Evolutionary conservation across 2,888 invertebrate species (phyloP).

Genomic region (Crematogaster levior): DNA sequence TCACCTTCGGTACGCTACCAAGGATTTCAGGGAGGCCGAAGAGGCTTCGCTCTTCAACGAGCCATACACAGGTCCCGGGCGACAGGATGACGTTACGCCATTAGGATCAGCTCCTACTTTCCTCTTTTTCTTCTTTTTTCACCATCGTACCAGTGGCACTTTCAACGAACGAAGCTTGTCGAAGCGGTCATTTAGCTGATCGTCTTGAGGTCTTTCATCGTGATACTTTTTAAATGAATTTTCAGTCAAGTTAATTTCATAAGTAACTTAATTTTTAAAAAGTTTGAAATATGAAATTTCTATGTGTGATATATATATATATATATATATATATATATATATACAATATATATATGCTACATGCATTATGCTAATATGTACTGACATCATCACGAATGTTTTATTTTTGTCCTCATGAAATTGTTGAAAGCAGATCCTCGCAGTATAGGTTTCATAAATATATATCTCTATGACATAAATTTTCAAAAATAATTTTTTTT

Average conservation of each 20-base stretch:
- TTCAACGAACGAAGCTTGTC: slow-evolving; percentile 34
- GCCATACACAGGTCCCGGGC: slow-evolving; percentile 73
- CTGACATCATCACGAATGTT: slow-evolving; percentile 30
- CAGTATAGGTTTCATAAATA: neutral
- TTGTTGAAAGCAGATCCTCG: neutral
- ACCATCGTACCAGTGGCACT: slow-evolving; percentile 25
- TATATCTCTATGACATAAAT: neutral
- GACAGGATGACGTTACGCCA: slow-evolving; percentile 79
- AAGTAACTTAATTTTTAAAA: neutral
- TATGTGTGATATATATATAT: neutral
- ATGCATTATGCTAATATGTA: neutral
- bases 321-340: no score
- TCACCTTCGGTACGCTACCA: slow-evolving; percentile 80
- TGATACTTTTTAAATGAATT: slow-evolving; percentile 29
- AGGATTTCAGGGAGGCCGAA: slow-evolving; percentile 79
- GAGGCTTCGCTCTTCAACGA: slow-evolving; percentile 72
- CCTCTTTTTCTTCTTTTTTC: slow-evolving; percentile 55
- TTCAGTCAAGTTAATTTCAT: slow-evolving; percentile 1
- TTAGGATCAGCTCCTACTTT: slow-evolving; percentile 77
- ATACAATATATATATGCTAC: no score
- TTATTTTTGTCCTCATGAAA: slow-evolving; percentile 4
- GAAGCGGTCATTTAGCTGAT: slow-evolving; percentile 23
- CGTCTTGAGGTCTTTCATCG: neutral
- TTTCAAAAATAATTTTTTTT: neutral
- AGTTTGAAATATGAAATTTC: neutral